Base-by-base conservation (phyloP, 2,113 vertebrate species). In the Brachyhypopomus occidentalis region DNA sequence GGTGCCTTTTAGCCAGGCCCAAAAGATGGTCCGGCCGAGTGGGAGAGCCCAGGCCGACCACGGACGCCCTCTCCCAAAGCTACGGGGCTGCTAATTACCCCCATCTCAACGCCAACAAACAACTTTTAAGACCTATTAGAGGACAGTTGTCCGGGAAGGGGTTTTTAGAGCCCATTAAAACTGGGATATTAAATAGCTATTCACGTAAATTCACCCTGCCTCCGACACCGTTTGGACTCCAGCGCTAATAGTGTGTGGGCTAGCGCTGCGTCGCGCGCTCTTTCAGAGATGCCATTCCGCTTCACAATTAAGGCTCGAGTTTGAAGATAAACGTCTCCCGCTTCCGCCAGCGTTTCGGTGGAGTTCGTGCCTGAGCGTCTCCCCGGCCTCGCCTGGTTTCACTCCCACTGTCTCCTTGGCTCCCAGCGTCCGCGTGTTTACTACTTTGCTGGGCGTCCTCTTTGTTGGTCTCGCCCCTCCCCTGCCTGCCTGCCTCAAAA, bases 91-190 rank as follows among this genome's bases (percentile, higher is more conserved):
- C 87, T 86, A 87, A 89, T 89, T 88, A 89, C 83, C 81, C 77
- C 82, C 75, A 87, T 84, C 82, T 84, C 83, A 78, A 86, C 45
- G 83, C 72, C 88, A 85, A 84, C 87, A 86, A 88, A 88, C 88
- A 87, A 82, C 87, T 86, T 88, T 85, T 82, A 87, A 87, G 81
- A 79, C 84, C 88, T 84, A 87, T 87, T 89, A 88, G 84, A 84
- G 84, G 86, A 80, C 80, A 78, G 80, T 84, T 87, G 84, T 83
- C 77, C 83, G 75, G 88, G 86, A 88, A 87, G 82, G 73, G 75
- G 55, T 87, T 88, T 38, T 88, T 86, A 86, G 84, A 83, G 82
- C 78, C 87, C 87, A 88, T 86, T 86, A 88, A 88, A 88, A 74
- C 75, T 58, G 73, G 78, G 74, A 84, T 81, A 88, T 86, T 83